phyloP scores from a whole-genome alignment of 2,797 vertebrate genomes.

The Furcifer pardalis region DNA sequence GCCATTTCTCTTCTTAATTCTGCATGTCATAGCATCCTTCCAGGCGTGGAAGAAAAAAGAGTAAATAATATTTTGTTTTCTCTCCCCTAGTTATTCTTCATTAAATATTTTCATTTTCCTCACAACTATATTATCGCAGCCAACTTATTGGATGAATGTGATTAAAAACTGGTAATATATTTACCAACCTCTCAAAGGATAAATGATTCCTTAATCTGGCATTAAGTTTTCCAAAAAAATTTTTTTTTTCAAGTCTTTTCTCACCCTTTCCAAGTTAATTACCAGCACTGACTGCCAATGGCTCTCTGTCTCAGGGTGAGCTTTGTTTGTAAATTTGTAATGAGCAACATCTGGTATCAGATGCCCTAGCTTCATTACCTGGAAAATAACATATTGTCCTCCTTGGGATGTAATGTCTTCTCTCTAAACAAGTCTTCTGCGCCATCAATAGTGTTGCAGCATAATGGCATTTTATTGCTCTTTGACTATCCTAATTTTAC shows the following conservation, averaged over 20 bases:
- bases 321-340: background rate
- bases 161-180: background rate
- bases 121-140: background rate
- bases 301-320: background rate
- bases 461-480: too few relatives aligned
- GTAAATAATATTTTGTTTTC: background rate
- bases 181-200: background rate
- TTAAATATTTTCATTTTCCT: background rate
- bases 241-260: background rate
- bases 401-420: background rate
- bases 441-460: too few relatives aligned
- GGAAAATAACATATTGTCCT: background rate
- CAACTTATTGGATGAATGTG: background rate
- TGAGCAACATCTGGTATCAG: background rate
- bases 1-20: slow-evolving; percentile 1
- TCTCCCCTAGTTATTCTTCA: background rate
- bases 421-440: background rate
- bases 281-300: background rate
- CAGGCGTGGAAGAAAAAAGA: background rate
- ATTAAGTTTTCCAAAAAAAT: background rate
- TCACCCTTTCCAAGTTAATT: background rate
- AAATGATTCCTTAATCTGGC: background rate
- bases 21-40: background rate
- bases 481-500: background rate
- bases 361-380: background rate